These are phyloP conservation scores for Solea solea DNA, from an alignment of 2,113 vertebrate genomes.

Conservation along the genomic window DNA sequence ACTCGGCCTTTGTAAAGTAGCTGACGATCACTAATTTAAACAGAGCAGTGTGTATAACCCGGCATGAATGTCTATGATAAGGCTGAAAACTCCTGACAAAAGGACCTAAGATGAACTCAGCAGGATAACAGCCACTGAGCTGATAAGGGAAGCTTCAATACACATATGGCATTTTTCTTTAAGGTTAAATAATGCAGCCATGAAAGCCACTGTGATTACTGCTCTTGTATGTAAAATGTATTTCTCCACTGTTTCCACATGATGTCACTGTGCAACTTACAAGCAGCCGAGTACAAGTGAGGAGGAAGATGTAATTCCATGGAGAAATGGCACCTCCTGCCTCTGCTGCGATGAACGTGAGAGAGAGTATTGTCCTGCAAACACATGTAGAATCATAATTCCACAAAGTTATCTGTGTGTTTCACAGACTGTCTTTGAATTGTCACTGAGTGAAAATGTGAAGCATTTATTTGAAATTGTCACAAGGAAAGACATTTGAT, in stretches of 20 bases:
- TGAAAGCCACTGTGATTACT: background rate
- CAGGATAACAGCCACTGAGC: background rate
- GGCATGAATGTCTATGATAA: too few species aligned
- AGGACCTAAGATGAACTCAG: slow-evolving; percentile 11
- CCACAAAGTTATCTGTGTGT: too few species aligned
- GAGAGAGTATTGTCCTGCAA: too few species aligned
- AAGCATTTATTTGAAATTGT: too few species aligned
- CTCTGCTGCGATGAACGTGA: background rate
- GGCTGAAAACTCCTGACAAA: slow-evolving; percentile 10
- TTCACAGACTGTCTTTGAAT: too few species aligned
- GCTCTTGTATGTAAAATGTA: slow-evolving; percentile 3
- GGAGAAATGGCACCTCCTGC: background rate
- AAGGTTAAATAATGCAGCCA: background rate
- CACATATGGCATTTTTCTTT: background rate
- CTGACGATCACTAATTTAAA: too few species aligned
- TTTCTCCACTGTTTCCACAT: slow-evolving; percentile 33
- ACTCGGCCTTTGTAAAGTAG: too few species aligned
- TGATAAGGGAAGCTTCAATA: background rate
- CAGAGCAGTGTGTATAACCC: too few species aligned
- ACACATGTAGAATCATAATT: too few species aligned
- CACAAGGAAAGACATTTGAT: too few species aligned
- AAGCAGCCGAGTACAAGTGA: slow-evolving; percentile 2
- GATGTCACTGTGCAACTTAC: slow-evolving; percentile 45
- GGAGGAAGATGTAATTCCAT: background rate
- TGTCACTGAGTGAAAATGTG: too few species aligned